These are phyloP conservation scores for Dicyrtoma fusca DNA, from an alignment of 2,888 invertebrate species.

Conservation along the genomic window DNA sequence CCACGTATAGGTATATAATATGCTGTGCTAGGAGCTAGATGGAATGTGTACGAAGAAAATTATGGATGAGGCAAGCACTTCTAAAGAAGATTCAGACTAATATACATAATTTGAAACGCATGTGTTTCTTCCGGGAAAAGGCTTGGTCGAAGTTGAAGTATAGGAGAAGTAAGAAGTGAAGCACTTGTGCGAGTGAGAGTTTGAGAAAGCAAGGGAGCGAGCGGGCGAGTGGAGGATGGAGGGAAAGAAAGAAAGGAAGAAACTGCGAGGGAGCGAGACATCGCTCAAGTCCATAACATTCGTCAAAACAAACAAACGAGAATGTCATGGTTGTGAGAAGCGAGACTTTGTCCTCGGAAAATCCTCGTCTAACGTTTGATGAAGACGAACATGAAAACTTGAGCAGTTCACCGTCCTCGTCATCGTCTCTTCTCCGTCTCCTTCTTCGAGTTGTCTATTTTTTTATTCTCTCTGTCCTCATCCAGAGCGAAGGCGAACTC, in stretches of 20 bases:
- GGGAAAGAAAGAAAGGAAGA: too few species aligned
- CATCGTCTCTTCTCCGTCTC: background rate
- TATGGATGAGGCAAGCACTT: background rate
- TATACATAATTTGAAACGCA: too few species aligned
- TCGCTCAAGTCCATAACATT: conserved; percentile 3
- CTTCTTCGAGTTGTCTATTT: conserved; percentile 16
- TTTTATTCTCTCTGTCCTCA: conserved; percentile 1
- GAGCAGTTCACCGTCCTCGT: background rate
- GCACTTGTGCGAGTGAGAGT: conserved; percentile 1
- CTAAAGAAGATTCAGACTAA: background rate
- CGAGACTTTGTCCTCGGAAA: conserved; percentile 1
- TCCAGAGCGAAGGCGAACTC: background rate
- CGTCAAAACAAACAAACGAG: conserved; percentile 25
- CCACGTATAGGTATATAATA: too few species aligned
- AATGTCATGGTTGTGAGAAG: conserved; percentile 4
- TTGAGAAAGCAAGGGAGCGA: conserved; percentile 7
- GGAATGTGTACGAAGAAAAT: background rate
- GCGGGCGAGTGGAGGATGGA: too few species aligned
- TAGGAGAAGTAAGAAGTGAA: background rate
- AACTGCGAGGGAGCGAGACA: background rate
- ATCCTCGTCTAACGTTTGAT: conserved; percentile 19
- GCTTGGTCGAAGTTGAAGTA: background rate
- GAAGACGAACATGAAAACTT: conserved; percentile 14
- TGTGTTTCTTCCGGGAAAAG: background rate
- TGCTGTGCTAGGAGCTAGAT: too few species aligned